These are phyloP conservation scores for Cartodere bifasciata DNA, from an alignment of 2,888 invertebrate genomes.

Conservation along the genomic window DNA sequence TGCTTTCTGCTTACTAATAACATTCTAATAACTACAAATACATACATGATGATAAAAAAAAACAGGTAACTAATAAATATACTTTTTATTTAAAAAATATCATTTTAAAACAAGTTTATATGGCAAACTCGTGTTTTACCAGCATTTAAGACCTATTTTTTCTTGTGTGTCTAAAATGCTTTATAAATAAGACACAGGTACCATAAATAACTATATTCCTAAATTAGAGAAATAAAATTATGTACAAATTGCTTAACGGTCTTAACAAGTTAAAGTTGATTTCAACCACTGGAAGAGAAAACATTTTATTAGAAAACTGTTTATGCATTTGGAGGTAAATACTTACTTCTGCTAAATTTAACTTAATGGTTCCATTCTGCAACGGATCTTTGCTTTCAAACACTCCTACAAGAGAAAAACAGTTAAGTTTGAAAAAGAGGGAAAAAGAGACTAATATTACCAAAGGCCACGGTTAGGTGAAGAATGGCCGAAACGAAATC, in stretches of 20 bases:
- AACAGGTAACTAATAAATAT: no score
- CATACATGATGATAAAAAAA: no score
- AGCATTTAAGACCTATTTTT: no score
- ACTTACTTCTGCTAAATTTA: conserved; percentile 67
- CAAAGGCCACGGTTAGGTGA: conserved; percentile 78
- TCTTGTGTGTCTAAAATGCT: no score
- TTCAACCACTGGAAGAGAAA: conserved; percentile 59
- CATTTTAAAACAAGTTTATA: no score
- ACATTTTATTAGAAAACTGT: conserved; percentile 11
- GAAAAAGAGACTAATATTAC: conserved; percentile 53
- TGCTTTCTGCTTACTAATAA: no score
- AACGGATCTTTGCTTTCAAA: conserved; percentile 69
- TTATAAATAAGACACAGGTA: no score
- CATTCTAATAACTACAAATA: no score
- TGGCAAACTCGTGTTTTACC: no score
- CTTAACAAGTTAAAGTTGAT: conserved; percentile 56
- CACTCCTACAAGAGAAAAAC: conserved; percentile 39
- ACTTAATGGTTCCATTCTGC: conserved; percentile 68
- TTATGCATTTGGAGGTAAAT: conserved; percentile 3
- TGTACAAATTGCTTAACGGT: conserved; percentile 2
- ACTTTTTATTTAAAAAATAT: no score
- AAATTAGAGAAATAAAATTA: no score
- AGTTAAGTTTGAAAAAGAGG: neutral
- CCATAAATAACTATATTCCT: no score
- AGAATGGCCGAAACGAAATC: conserved; percentile 85